Conservation (phyloP, 2,888 invertebrate species). For the Trissolcus japonicus region DNA sequence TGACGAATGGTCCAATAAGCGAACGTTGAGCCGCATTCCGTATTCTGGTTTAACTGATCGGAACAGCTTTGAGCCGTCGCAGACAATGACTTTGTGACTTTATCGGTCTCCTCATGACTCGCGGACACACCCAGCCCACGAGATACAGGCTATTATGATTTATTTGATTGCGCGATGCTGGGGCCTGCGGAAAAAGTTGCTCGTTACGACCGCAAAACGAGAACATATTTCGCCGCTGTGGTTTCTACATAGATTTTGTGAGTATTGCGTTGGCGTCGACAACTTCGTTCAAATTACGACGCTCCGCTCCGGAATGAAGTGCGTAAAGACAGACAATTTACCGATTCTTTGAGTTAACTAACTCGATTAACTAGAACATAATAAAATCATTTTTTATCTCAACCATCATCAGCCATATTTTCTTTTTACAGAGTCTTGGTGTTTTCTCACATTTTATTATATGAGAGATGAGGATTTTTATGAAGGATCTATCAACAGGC, state of each 20-base stretch:
- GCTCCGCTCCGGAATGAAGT: conserved; percentile 1
- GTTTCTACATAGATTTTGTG: conserved; percentile 31
- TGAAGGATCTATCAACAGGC: neutral
- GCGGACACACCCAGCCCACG: conserved; percentile 49
- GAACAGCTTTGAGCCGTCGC: conserved; percentile 46
- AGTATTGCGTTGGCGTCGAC: conserved; percentile 48
- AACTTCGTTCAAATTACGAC: conserved; percentile 47
- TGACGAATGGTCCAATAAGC: conserved; percentile 60
- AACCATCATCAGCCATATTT: neutral
- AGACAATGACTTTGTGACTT: conserved; percentile 59
- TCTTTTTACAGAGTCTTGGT: neutral
- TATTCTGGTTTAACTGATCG: conserved; percentile 61
- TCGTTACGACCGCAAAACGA: conserved; percentile 45
- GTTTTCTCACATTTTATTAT: no score
- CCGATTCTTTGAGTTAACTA: neutral
- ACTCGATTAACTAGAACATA: no score
- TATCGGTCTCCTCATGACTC: conserved; percentile 54
- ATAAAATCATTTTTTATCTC: no score
- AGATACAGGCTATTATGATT: conserved; percentile 55
- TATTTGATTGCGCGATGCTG: conserved; percentile 52
- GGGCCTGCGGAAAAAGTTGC: conserved; percentile 39
- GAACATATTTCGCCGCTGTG: conserved; percentile 39
- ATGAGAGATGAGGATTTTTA: neutral
- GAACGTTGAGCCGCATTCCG: conserved; percentile 64
- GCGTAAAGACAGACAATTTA: conserved; percentile 1